These are phyloP conservation scores for Anoplopoma fimbria DNA, from an alignment of 2,113 vertebrate genomes.

Conservation along the genomic window DNA sequence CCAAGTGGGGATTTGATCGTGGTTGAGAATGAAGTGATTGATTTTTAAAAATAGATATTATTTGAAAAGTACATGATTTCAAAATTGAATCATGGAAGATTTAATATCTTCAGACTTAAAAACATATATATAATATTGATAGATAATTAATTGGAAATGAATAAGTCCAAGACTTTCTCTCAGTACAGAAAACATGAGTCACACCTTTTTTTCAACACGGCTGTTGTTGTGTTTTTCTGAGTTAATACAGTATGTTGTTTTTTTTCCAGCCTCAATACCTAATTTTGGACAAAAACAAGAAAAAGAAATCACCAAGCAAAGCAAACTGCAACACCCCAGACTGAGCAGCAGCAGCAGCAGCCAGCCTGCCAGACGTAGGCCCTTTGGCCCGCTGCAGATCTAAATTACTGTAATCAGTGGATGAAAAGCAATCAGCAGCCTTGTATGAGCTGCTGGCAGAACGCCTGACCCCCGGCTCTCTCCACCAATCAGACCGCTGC, in stretches of 20 bases:
- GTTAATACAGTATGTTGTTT: background rate
- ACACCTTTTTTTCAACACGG: background rate
- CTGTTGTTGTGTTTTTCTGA: too few relatives aligned
- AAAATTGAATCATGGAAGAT: background rate
- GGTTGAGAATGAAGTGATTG: background rate
- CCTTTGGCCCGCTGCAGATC: conserved; percentile 71
- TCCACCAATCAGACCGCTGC: conserved; percentile 70
- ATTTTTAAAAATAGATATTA: background rate
- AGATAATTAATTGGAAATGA: background rate
- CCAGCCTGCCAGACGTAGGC: conserved; percentile 65
- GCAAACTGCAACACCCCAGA: conserved; percentile 15
- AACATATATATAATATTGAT: background rate
- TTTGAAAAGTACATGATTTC: background rate
- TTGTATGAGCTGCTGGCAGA: conserved; percentile 77
- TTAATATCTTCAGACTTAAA: background rate
- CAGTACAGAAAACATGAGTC: background rate
- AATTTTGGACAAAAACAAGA: conserved; percentile 35
- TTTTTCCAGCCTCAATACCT: conserved; percentile 37
- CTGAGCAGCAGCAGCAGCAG: conserved; percentile 46
- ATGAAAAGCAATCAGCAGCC: conserved; percentile 84
- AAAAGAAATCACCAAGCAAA: conserved; percentile 12
- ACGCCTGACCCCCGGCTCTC: conserved; percentile 70
- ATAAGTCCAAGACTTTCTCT: background rate
- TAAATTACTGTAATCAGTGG: conserved; percentile 82
- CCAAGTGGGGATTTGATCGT: background rate